A percentile compares a stretch with the other conserved stretches of the same genome.
Evolutionary conservation across 2,888 invertebrate species (phyloP).

Genomic region (Macrophya alboannulata): DNA sequence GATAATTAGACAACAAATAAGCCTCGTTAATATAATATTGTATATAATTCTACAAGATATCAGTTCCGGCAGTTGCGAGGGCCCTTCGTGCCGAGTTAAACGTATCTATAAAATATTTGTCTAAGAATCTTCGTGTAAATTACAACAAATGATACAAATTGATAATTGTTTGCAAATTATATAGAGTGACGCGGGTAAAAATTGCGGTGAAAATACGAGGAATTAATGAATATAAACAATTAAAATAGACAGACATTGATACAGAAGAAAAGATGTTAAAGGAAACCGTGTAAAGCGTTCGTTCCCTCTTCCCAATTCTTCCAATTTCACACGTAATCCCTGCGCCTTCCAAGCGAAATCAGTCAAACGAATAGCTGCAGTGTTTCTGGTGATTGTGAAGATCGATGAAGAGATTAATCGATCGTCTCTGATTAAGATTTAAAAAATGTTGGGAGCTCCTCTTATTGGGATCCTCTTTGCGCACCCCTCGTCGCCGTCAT

Average conservation of each 20-base stretch:
- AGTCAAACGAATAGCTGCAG: not conserved
- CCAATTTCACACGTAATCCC: not conserved
- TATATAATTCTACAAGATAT: conserved; percentile 25
- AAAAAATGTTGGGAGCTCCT: not conserved
- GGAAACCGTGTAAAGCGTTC: not conserved
- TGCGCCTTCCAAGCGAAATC: conserved; percentile 15
- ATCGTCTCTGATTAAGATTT: conserved; percentile 3
- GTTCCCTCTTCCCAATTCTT: not conserved
- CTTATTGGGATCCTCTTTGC: conserved; percentile 7
- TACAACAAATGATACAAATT: conserved; percentile 11
- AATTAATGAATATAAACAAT: not conserved
- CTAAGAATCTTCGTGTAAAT: conserved; percentile 1
- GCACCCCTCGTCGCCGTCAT: conserved; percentile 57
- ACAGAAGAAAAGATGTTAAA: not conserved
- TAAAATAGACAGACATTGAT: not conserved
- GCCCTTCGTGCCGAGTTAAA: not conserved
- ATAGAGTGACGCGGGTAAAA: not conserved
- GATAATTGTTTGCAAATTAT: not conserved
- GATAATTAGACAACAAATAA: not conserved
- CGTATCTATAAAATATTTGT: conserved; percentile 24
- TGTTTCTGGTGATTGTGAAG: not conserved
- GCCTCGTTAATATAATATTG: conserved; percentile 14
- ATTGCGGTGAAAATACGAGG: not conserved
- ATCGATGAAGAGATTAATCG: conserved; percentile 14
- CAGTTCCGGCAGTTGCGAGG: not conserved